A percentile compares a stretch with the other conserved stretches of the same genome.
phyloP scores from a whole-genome alignment of 2,888 invertebrate genomes.

The Biston stratarius region DNA sequence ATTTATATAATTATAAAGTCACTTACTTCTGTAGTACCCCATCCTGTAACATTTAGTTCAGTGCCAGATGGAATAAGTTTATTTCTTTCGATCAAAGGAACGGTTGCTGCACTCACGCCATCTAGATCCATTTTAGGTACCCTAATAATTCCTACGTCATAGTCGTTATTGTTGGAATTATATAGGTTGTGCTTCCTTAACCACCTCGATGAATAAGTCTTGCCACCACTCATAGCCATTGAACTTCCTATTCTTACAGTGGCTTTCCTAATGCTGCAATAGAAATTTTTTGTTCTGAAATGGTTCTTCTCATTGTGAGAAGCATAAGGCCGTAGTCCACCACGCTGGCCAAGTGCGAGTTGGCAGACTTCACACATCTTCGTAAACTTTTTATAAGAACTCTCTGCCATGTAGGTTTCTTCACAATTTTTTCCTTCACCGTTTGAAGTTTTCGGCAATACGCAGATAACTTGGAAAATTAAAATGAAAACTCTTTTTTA shows the following conservation, averaged over 20 bases:
- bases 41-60: conserved; percentile 42
- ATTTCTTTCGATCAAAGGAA: conserved; percentile 31
- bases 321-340: no score
- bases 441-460: no score
- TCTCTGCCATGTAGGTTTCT: no score
- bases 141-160: conserved; percentile 40
- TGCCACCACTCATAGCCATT: conserved; percentile 43
- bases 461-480: no score
- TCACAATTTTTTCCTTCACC: no score
- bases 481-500: background rate
- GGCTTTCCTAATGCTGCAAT: conserved; percentile 52
- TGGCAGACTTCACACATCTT: no score
- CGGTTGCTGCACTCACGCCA: conserved; percentile 33
- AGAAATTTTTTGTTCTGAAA: background rate
- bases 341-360: no score
- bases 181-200: conserved; percentile 37
- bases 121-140: conserved; percentile 38
- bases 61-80: conserved; percentile 27
- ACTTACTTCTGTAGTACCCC: conserved; percentile 56
- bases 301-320: no score
- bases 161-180: conserved; percentile 35
- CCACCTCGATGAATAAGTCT: conserved; percentile 29
- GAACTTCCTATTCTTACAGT: conserved; percentile 68
- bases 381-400: no score
- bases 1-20: no score